Evolutionary conservation across 2,113 vertebrate genomes (phyloP), one percentile per base, ranked within the genome.

Genomic region (Fukomys damarensis): DNA sequence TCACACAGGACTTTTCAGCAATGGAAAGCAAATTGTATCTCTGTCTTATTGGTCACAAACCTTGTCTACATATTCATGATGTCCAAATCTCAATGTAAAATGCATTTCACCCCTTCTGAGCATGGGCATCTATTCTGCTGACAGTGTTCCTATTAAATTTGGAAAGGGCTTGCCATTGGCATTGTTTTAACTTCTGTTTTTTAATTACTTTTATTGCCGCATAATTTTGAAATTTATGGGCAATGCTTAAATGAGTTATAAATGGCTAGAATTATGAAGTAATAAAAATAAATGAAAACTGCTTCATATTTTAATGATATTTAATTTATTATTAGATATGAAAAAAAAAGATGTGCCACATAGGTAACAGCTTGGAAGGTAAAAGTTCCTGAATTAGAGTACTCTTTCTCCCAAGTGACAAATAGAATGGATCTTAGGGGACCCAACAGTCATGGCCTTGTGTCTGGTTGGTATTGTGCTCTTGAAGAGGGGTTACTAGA

Each of bases 271-370:
- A 87, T 98, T 97, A 96, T 98, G 58, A 97, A 98, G 68, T 79
- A 96, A 96, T 92, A 96, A 94, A 92, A 97, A 95, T 77, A 96
- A 98, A 98, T 98, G 79, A 96, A 86, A 97, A 96, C 13, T 94
- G 59, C 91, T 97, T 96, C 52, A 79, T 86, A 93, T 76, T 93
- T 97, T 90, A 97, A 97, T 98, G 83, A 89, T 93, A 93, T 98
- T 97, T 95, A 96, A 97, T 98, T 97, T 97, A 19, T 80, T 98
- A 93, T 90, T 91, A 92, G 74, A 91, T 96, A 96, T 96, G 65
- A 97, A 70, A 89, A 97, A 28, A 17, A 97, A 97, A 89, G 94
- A 65, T 72, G 68, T 92, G 61, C 16, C 32, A 79, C 26, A 30
- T 24, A 22, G 38, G 63, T 95, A 61, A 89, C 13, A 79, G 74